These are phyloP conservation scores for Thunnus albacares DNA, from an alignment of 2,797 vertebrate species.

Conservation along the genomic window DNA sequence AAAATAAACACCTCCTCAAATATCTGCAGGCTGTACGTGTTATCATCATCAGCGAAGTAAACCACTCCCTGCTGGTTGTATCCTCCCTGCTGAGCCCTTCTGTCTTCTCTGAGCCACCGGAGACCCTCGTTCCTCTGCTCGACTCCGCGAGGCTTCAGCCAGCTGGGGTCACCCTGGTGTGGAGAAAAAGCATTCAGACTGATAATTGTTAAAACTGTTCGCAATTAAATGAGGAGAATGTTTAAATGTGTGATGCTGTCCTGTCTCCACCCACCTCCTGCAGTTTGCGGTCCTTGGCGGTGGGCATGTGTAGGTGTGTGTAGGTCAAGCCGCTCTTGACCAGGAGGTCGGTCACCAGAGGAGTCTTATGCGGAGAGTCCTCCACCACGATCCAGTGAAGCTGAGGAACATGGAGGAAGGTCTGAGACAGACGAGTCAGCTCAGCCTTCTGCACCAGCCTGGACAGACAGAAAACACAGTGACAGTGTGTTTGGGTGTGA, in stretches of 20 bases:
- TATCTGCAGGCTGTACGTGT: conserved; percentile 96
- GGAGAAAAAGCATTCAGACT: not conserved
- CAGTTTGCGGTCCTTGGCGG: conserved; percentile 86
- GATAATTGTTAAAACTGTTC: not conserved
- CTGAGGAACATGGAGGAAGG: conserved; percentile 86
- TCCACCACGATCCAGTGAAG: conserved; percentile 90
- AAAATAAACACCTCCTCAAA: conserved; percentile 92
- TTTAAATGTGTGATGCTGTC: not conserved
- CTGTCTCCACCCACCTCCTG: conserved; percentile 75
- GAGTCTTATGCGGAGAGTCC: conserved; percentile 82
- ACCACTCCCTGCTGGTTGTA: conserved; percentile 89
- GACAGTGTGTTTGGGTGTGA: fast-evolving
- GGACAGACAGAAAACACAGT: conserved; percentile 1
- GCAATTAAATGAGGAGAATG: not conserved
- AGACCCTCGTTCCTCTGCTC: conserved; percentile 90
- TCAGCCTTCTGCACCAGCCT: conserved; percentile 89
- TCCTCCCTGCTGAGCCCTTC: conserved; percentile 66
- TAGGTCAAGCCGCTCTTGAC: conserved; percentile 82
- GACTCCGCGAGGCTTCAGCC: conserved; percentile 89
- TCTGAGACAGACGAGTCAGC: conserved; percentile 87
- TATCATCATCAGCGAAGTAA: conserved; percentile 98
- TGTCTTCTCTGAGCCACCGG: conserved; percentile 87
- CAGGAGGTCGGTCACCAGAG: conserved; percentile 82
- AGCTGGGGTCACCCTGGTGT: conserved; percentile 86
- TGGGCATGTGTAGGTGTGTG: conserved; percentile 86